Base-by-base conservation (phyloP, 1,140 invertebrate species). In the Nebria ingens region DNA sequence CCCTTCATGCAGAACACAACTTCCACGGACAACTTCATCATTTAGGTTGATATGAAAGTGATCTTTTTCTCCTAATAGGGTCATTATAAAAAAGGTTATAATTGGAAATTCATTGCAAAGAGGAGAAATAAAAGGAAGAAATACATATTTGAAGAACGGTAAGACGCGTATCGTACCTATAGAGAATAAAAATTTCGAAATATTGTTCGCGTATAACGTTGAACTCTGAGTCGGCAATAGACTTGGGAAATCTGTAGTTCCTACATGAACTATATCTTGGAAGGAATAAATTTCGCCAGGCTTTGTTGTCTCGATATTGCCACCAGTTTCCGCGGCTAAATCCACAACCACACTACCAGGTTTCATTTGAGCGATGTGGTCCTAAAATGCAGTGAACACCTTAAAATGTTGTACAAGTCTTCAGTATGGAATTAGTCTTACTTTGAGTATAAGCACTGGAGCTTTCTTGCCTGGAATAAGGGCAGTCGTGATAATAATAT, bases 281-380 rank as follows among this genome's bases (percentile, higher is more conserved):
- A 89, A 82, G 12, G 75, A 73, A 51, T 84, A 84, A 21, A 92
- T 68, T 70, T 91, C 78, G 34, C 89, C 90, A 11, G 89, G 89
- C 63, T 76, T 78, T 0, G 86, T 92, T 2, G 89, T 92, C 70
- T 89, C 85, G 49, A 93, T 78, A 71, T 95, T 95, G 2, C 91
- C 91, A 2, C 91, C 91, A 60, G 87, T 81, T 73, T 94, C 91
- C 0, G 91, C 86, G 2, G 91, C 91, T 59, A 95, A 71, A 71
- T 95, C 91, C 2, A 95, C 91, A 17, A 94, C 79, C 4, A 94
- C 90, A 57, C 87, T 91, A 12, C 91, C 91, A 1, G 89, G 89
- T 65, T 90, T 89, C 91, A 94, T 93, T 9, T 76, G 74, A 51
- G 85, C 80, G 38, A 93, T 77, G 68, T 91, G 89, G 71, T 87